Conservation (phyloP, 2,888 invertebrate genomes). For the Cantharis flavilabris region DNA sequence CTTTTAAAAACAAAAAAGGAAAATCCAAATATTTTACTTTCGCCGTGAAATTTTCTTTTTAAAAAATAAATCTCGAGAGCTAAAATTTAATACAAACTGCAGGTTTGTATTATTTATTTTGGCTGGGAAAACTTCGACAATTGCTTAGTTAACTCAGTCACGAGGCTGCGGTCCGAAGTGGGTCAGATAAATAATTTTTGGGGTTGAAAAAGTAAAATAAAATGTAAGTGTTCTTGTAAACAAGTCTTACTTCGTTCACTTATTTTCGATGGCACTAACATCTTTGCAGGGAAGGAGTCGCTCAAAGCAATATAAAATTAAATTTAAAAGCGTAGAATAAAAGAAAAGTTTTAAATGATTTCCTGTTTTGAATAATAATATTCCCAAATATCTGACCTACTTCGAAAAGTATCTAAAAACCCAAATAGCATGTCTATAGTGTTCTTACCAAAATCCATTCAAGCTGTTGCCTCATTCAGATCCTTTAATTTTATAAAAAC, state of each 20-base stretch:
- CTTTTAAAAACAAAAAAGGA: not conserved
- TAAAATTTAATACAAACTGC: not conserved
- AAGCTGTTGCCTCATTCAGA: not conserved
- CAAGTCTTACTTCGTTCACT: not conserved
- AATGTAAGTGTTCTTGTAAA: not conserved
- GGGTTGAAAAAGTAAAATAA: not conserved
- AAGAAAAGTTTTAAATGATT: constrained; percentile 6
- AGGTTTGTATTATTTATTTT: not conserved
- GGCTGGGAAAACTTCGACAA: not conserved
- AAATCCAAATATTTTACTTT: not conserved
- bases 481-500: not conserved
- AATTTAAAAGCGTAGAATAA: constrained; percentile 2
- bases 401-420: not conserved
- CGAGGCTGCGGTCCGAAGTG: not conserved
- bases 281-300: not conserved
- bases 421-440: not conserved
- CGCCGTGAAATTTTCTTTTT: not conserved
- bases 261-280: not conserved
- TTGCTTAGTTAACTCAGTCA: not conserved
- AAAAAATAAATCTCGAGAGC: not conserved
- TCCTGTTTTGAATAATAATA: constrained; percentile 9
- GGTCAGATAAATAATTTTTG: not conserved
- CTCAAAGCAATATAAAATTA: constrained; percentile 1
- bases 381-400: constrained; percentile 7
- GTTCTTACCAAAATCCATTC: not conserved